Evolutionary conservation across 2,888 invertebrate species (phyloP), one percentile per base, ranked within the genome.

Genomic region (Eumerus sabulonum): DNA sequence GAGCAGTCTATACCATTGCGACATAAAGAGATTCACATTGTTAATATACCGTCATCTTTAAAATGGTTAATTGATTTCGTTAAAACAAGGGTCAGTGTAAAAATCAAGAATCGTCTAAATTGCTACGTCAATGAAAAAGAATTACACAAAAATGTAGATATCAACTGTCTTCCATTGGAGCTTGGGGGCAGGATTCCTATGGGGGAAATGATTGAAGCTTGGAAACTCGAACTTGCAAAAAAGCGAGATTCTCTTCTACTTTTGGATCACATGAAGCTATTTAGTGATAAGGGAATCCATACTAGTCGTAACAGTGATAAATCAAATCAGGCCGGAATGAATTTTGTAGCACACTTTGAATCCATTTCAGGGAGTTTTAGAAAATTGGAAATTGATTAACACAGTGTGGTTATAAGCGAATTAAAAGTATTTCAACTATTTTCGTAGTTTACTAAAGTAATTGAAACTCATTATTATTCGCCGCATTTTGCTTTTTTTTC

Each of bases 1-100:
- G 94, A 94, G 93, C 94, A 95, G 91, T 94, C 95, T 0, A 82
- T 94, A 76, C 95, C 96, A 7, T 92, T 95, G 91, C 91, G 95
- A 13, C 95, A 95, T 88, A 95, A 95, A 87, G 92, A 92, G 85
- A 91, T 94, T 45, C 93, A 95, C 85, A 89, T 93, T 71, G 87
- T 95, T 38, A 93, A 95, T 85, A 89, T 95, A 13, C 94, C 94
- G 0, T 85, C 91, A n/a, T 91, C 94, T 0, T 86, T 95, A n/a
- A 93, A 93, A 84, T 94, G 94, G 87, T 91, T 94, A 17, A 92
- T 94, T 71, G 95, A 95, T 85, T 93, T 95, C 85, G 92, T 93
- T 0, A 90, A 91, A 82, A 91, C 92, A 56, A 91, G 92, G 84
- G 90, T 94, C 62, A 93, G 93, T 70, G 90, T 92, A 27, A 96